phyloP scores from a whole-genome alignment of 2,113 vertebrate species.

The Zonotrichia leucophrys region DNA sequence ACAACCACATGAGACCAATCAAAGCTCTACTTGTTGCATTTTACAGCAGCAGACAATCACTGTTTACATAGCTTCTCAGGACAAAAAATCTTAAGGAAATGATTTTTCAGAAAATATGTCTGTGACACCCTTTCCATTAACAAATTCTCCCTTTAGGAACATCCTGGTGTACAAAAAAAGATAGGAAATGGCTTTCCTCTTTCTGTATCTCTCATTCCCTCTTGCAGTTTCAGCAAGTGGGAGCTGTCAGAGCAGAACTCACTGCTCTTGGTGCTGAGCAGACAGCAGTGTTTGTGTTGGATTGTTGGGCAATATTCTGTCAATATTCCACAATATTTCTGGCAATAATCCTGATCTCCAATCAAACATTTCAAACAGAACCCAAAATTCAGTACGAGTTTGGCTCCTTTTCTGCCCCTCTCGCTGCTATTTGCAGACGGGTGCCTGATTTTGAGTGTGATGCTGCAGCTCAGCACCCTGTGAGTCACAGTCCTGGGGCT shows the following conservation, averaged over 20 bases:
- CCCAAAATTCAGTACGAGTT: accelerated
- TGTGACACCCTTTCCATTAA: neutral
- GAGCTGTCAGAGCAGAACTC: neutral
- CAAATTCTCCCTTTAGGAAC: neutral
- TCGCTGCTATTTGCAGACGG: neutral
- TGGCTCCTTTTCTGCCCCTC: neutral
- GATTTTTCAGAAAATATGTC: too few species aligned
- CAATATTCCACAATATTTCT: neutral
- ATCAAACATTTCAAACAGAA: neutral
- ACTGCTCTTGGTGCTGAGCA: neutral
- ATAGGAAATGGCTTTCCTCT: neutral
- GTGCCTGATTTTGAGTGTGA: neutral
- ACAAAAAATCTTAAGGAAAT: too few species aligned
- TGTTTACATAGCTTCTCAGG: too few species aligned
- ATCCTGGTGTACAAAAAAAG: neutral
- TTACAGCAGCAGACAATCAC: too few species aligned
- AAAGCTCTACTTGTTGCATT: too few species aligned
- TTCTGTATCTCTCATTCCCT: neutral
- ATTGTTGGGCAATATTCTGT: neutral
- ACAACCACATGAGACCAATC: too few species aligned
- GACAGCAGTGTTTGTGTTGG: neutral
- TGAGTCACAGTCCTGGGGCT: constrained; percentile 7
- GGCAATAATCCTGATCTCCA: neutral
- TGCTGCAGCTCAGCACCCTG: neutral
- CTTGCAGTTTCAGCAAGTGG: accelerated